These are phyloP conservation scores for Drosophila hamatofila DNA, from an alignment of 2,888 invertebrate genomes.

Conservation along the genomic window DNA sequence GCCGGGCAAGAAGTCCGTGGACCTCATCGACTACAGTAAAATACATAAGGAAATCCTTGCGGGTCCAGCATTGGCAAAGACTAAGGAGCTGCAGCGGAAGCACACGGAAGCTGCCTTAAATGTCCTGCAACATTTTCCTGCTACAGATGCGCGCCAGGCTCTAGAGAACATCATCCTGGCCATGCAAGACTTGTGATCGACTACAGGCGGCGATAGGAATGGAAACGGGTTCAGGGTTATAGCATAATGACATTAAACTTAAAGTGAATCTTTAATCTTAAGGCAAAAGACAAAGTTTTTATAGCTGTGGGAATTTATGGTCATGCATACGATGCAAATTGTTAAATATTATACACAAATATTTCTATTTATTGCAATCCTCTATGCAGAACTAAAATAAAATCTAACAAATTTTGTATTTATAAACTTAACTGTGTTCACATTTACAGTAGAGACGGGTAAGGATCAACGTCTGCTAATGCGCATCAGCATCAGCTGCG, in stretches of 20 bases:
- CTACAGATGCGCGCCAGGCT: conserved; percentile 93
- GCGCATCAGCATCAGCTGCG: conserved; percentile 91
- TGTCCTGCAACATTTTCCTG: conserved; percentile 91
- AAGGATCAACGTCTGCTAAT: conserved; percentile 85
- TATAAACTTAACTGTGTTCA: not conserved
- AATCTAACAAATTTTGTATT: conserved; percentile 15
- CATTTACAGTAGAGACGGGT: not conserved
- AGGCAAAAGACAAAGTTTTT: conserved; percentile 11
- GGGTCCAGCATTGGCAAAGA: conserved; percentile 91
- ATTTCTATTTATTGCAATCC: conserved; percentile 17
- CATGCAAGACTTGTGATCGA: conserved; percentile 88
- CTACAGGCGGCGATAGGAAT: not conserved
- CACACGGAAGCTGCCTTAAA: conserved; percentile 91
- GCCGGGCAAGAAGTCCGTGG: conserved; percentile 84
- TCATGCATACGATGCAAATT: conserved; percentile 19
- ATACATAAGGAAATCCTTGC: conserved; percentile 87
- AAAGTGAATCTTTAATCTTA: conserved; percentile 24
- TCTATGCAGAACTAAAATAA: conserved; percentile 16
- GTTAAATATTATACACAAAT: conserved; percentile 10
- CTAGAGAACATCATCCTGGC: conserved; percentile 94
- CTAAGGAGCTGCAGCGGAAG: conserved; percentile 90
- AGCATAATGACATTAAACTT: conserved; percentile 50
- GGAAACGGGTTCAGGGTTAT: conserved; percentile 53
- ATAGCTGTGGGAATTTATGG: conserved; percentile 9
- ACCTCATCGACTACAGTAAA: conserved; percentile 84